Base-by-base conservation (phyloP, 2,888 invertebrate species). In the Ischnus inquisitorius region DNA sequence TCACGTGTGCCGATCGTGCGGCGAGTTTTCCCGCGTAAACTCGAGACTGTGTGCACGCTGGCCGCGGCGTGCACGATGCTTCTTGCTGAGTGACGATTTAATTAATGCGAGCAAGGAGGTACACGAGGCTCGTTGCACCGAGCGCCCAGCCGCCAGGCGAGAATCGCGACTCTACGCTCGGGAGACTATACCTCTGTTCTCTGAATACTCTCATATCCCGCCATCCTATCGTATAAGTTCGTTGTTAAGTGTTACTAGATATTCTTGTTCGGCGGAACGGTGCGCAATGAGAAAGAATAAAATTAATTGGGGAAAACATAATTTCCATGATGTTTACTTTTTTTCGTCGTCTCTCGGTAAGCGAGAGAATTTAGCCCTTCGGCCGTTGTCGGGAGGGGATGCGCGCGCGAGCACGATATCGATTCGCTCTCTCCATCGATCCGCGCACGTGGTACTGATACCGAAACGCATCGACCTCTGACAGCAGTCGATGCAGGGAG, bases 361-460 rank as follows among this genome's bases (percentile, higher is more conserved):
- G 62, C 57, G 48, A 69, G 39, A 83, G 69, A 60, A 28, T 25
- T 60, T 39, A 65, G 75, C 69, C 60, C 75, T 64, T 12, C 25
- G 60, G 25, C 10, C 28, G 28, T 14, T 25, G 14, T 5, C 28
- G 28, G 60, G 60, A 10, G 72, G 60, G 16, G 72, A 46, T 54
- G 34, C 46, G 74, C 68, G 69, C 71, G 28, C 76, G 48, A 65
- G 72, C 43, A 43, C 48, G 67, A 78, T 78, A 80, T 84, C 84
- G 84, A 84, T 84, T 81, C 74, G 80, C 71, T 83, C 84, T 68
- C 81, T 76, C 67, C 80, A 81, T 85, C 83, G 83, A 81, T 82
- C 85, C 75, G 75, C 78, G 71, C 85, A 85, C 83, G 83, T 83
- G 81, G 85, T 54, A 77, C 81, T 79, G 83, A 85, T 83, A 81